phyloP scores from a whole-genome alignment of 2,797 vertebrate species.

The Lepidocolaptes lacrymiger region DNA sequence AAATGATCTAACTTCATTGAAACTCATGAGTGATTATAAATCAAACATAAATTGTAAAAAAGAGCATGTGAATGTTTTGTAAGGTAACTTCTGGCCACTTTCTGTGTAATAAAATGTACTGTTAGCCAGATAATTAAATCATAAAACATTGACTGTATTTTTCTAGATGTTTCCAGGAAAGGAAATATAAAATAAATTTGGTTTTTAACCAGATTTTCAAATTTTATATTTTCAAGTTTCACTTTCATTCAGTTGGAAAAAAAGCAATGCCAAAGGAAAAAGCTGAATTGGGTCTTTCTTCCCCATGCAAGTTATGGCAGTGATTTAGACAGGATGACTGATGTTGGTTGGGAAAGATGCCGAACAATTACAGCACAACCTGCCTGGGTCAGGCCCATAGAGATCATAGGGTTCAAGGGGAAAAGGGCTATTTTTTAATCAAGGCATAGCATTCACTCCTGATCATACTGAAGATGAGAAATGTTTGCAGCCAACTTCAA shows the following conservation, averaged over 20 bases:
- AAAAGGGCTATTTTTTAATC: not conserved
- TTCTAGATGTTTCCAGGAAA: not conserved
- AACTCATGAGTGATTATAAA: not conserved
- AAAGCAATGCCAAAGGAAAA: not conserved
- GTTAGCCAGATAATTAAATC: not conserved
- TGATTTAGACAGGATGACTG: not conserved
- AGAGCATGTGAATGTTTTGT: not conserved
- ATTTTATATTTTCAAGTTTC: not conserved
- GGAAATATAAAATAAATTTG: not conserved
- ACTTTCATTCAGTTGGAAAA: not conserved
- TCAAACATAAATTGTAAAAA: not conserved
- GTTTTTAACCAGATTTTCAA: not conserved
- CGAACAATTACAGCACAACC: not conserved
- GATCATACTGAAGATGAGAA: not conserved
- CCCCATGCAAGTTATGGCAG: not conserved
- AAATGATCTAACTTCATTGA: not conserved
- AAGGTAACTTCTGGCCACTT: not conserved
- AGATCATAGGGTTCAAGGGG: not conserved
- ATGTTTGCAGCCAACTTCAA: not conserved
- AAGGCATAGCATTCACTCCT: not conserved
- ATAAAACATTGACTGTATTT: not conserved
- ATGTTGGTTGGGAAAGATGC: not conserved
- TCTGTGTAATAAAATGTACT: not conserved
- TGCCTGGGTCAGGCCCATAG: not conserved
- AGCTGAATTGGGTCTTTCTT: not conserved